These are phyloP conservation scores for Uromys caudimaculatus DNA, from an alignment of 2,797 vertebrate species.

Conservation along the genomic window DNA sequence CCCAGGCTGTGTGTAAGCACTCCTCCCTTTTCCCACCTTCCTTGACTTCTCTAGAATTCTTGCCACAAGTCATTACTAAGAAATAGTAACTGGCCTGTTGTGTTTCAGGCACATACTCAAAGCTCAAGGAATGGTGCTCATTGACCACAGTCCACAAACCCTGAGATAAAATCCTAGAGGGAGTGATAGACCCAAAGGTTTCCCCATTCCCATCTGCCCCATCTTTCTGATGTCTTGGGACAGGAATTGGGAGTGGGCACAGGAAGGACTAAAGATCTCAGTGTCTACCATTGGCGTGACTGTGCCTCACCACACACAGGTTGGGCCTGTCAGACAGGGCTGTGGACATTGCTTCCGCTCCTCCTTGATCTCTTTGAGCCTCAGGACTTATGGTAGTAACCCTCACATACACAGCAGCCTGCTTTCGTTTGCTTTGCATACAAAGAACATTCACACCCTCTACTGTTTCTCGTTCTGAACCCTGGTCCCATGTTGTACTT, in stretches of 20 bases:
- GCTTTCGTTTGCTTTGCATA: neutral
- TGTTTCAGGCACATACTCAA: neutral
- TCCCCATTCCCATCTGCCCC: neutral
- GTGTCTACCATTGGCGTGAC: neutral
- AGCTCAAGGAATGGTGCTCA: neutral
- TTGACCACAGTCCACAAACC: neutral
- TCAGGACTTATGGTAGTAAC: neutral
- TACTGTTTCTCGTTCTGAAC: neutral
- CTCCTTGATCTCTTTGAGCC: neutral
- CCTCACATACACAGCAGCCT: neutral
- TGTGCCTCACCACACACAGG: neutral
- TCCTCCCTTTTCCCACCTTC: too few species aligned
- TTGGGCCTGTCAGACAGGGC: neutral
- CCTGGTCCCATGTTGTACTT: neutral
- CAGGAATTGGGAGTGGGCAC: too few species aligned
- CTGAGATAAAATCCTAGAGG: neutral
- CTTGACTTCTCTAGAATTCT: neutral
- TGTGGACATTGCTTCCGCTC: too few species aligned
- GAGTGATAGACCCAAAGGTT: neutral
- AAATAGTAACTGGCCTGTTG: neutral
- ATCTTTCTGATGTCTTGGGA: neutral
- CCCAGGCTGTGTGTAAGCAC: neutral
- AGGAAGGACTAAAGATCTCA: neutral
- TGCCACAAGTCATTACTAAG: neutral
- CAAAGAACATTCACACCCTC: neutral